phyloP scores from a whole-genome alignment of 2,113 vertebrate genomes.

The Sclerurus mexicanus region DNA sequence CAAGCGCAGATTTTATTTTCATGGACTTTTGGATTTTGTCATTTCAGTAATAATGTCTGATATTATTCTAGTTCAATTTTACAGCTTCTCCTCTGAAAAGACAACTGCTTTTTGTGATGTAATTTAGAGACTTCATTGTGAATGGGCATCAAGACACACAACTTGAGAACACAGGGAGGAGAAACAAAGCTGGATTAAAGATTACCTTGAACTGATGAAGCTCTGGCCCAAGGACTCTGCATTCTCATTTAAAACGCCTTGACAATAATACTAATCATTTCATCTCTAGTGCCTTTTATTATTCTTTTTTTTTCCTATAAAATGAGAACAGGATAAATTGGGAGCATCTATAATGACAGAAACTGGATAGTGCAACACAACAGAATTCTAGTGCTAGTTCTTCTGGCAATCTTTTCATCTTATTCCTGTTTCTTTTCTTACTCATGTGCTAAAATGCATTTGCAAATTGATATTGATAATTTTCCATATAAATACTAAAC shows the following conservation, averaged over 20 bases:
- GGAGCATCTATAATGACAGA: conserved; percentile 21
- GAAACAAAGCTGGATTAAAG: conserved; percentile 50
- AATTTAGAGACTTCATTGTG: neutral
- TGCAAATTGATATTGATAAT: conserved; percentile 25
- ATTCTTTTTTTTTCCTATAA: conserved; percentile 5
- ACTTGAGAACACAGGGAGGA: conserved; percentile 6
- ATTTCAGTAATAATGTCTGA: conserved; percentile 21
- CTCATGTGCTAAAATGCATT: neutral
- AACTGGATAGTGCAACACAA: neutral
- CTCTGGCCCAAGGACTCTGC: conserved; percentile 37
- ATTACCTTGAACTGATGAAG: conserved; percentile 39
- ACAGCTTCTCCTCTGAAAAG: neutral
- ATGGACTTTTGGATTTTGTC: neutral
- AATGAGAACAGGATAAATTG: conserved; percentile 39
- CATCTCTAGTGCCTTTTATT: conserved; percentile 38
- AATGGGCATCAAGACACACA: conserved; percentile 6
- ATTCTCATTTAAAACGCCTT: conserved; percentile 51
- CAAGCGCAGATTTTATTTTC: neutral
- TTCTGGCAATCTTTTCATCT: conserved; percentile 9
- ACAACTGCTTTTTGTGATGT: conserved; percentile 21
- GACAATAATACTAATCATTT: conserved; percentile 38
- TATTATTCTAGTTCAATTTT: conserved; percentile 3
- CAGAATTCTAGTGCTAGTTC: neutral
- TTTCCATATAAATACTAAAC: conserved; percentile 18
- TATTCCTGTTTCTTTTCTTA: neutral